Conservation (phyloP, 2,113 vertebrate species). For the Apaloderma vittatum region DNA sequence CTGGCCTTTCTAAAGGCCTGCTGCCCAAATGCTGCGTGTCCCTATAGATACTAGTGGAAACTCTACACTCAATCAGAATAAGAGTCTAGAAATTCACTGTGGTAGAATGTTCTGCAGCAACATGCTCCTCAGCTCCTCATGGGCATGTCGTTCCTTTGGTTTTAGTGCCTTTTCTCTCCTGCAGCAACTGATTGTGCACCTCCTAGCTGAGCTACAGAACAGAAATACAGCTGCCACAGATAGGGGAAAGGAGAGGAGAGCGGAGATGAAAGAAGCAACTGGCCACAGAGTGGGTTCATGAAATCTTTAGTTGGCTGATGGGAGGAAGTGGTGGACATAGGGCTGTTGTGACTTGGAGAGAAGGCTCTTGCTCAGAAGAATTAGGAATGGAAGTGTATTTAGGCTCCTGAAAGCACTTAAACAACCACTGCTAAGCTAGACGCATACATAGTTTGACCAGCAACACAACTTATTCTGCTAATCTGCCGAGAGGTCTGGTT, state of each 20-base stretch:
- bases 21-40: not conserved
- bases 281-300: not conserved
- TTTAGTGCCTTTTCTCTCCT: not conserved
- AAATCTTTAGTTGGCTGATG: not conserved
- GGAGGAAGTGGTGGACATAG: not conserved
- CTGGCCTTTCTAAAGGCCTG: not conserved
- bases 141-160: not conserved
- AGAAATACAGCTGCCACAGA: not conserved
- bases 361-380: not conserved
- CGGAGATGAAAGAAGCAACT: not conserved
- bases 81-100: not conserved
- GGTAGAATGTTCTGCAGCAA: not conserved
- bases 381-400: not conserved
- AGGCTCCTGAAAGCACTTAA: not conserved
- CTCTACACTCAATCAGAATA: not conserved
- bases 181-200: rapidly evolving
- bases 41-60: not conserved
- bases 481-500: not conserved
- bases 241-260: not conserved
- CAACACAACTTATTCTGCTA: not conserved
- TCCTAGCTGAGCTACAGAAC: not conserved
- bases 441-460: not conserved
- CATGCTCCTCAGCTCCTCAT: not conserved
- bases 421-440: not conserved
- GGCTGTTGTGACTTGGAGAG: not conserved